Percentiles rank a stretch among this genome's conserved stretches.
phyloP scores from a whole-genome alignment of 2,888 invertebrate species.

The Gymnosoma rotundatum region DNA sequence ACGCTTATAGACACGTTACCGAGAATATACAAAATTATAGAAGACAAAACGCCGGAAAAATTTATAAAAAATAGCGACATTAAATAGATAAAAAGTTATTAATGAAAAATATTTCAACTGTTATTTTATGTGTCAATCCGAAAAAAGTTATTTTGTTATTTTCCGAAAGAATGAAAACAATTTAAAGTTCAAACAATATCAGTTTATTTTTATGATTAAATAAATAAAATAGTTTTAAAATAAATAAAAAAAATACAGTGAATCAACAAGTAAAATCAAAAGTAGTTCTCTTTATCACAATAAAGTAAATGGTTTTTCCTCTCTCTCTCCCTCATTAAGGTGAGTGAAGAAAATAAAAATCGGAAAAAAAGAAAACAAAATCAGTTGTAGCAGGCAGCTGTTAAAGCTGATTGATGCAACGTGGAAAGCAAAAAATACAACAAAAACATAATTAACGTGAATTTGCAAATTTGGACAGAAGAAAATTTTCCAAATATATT shows the following conservation, averaged over 20 bases:
- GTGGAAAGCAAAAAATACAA: background rate
- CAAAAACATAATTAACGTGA: conserved; percentile 7
- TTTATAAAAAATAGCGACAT: background rate
- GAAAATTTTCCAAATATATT: background rate
- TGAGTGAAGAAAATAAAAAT: background rate
- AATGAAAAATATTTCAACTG: too few species aligned
- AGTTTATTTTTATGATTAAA: background rate
- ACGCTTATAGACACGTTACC: conserved; percentile 46
- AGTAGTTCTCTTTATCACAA: background rate
- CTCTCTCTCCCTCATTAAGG: background rate
- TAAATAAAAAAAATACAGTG: conserved; percentile 20
- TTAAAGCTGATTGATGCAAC: conserved; percentile 32
- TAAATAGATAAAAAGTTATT: background rate
- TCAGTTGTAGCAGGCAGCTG: conserved; percentile 10
- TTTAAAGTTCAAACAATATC: too few species aligned
- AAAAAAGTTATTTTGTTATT: too few species aligned
- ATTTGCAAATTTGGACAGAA: conserved; percentile 8
- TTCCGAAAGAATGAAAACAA: too few species aligned
- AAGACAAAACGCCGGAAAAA: conserved; percentile 2
- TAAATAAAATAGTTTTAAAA: conserved; percentile 5
- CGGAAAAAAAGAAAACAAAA: background rate
- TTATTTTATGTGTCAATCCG: too few species aligned
- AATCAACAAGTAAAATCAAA: conserved; percentile 58
- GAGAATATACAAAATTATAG: conserved; percentile 21
- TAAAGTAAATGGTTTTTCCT: conserved; percentile 7